Percentiles rank a stretch among this genome's conserved stretches.
These are phyloP conservation scores for Acipenser transmontanus DNA, from an alignment of 2,797 vertebrate genomes.

Conservation along the genomic window DNA sequence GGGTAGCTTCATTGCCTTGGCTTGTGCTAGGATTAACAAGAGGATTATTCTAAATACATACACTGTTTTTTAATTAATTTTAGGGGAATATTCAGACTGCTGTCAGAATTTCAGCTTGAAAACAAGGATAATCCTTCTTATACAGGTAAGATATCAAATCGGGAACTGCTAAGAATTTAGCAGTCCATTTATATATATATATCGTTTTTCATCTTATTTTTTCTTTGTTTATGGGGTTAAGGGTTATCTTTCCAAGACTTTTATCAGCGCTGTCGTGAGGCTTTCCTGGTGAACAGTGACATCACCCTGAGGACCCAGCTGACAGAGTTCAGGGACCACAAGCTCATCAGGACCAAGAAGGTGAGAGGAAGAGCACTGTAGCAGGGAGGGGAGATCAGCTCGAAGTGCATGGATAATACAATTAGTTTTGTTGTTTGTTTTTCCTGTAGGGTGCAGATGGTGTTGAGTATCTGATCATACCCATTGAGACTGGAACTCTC, in stretches of 20 bases:
- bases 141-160: constrained; percentile 49
- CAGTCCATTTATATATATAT: no score
- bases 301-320: constrained; percentile 91
- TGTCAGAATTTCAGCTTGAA: constrained; percentile 85
- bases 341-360: constrained; percentile 87
- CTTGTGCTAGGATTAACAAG: no score
- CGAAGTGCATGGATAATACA: neutral
- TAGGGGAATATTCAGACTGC: constrained; percentile 90
- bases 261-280: constrained; percentile 91
- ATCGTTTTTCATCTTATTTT: no score
- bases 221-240: constrained; percentile 33
- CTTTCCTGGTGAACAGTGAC: constrained; percentile 93
- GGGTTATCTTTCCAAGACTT: constrained; percentile 96
- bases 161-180: neutral
- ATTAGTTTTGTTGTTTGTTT: constrained; percentile 6
- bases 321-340: constrained; percentile 95
- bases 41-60: no score
- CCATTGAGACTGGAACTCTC: constrained; percentile 77
- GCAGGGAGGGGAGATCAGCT: neutral
- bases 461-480: constrained; percentile 83
- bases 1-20: no score
- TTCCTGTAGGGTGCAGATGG: constrained; percentile 80
- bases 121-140: constrained; percentile 89
- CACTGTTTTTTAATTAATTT: constrained; percentile 6
- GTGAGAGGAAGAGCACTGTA: constrained; percentile 43